Base-by-base conservation (phyloP, 2,888 invertebrate species). In the Tillus elongatus region DNA sequence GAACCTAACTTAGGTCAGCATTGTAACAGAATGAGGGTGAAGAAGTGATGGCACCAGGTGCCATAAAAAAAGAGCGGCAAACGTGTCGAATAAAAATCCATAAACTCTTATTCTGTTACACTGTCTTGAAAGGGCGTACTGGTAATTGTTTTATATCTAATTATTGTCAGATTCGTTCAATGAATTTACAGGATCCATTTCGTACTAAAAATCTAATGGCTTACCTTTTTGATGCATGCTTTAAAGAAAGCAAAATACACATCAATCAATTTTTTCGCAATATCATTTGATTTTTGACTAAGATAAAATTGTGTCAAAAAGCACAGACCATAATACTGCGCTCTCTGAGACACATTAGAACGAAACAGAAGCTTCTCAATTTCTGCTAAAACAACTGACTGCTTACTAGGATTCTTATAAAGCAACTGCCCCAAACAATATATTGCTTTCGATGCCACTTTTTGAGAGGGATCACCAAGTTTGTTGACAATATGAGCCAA, bases 221-320 rank as follows among this genome's bases (percentile, higher is more conserved):
- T 50, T 52, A 79, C 81, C 71, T 78, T 81, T 59, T 91, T 89
- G 3, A 91, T 78, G 38, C 84, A 79, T 33, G 90, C 85, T 67
- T 92, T 93, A 70, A 98, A 98, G 61, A 97, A 90, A 0, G 89
- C 81, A 61, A 98, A 91, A 64, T 97, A 98, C 33, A 97, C 83
- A 45, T 82, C 74, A 30, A 98, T 85, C 16, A 98, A 69, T 50
- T 79, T 82, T 48, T 79, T 78, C 0, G 96, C 91, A 10, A 93
- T 73, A 32, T 77, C 73, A 2, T 70, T 68, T 47, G 89, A 85
- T 2, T 82, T 78, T 36, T 77, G 75, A 3, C 75, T 76, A 26
- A 92, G 68, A 43, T 78, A 75, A 58, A 93, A 84, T 62, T 91
- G 89, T 31, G 87, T 82, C 16, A 98, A 69, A 60, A 92, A 89